These are phyloP conservation scores for Prionailurus bengalensis DNA, from an alignment of 2,113 vertebrate species.

Conservation along the genomic window DNA sequence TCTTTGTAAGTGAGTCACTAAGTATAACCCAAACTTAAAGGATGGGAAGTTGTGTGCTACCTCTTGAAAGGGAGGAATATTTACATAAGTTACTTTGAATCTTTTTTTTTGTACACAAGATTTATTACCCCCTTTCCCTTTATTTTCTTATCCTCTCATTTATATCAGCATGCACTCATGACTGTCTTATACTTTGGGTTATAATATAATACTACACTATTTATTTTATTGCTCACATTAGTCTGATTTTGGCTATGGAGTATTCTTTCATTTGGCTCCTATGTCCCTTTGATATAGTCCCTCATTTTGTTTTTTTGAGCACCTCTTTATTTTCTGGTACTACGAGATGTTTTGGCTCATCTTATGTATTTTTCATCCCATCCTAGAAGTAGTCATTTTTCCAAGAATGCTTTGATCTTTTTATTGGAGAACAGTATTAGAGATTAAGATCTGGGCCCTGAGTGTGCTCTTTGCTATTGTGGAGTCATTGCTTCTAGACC, in stretches of 20 bases:
- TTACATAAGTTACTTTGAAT: slow-evolving; percentile 10
- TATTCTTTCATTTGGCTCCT: not conserved
- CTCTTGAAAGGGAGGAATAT: not conserved
- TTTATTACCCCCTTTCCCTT: not conserved
- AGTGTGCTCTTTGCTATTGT: not conserved
- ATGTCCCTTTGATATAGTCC: not conserved
- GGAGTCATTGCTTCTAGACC: not conserved
- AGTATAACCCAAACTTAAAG: not conserved
- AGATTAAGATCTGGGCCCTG: not conserved
- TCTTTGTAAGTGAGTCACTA: not conserved
- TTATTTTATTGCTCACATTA: not conserved
- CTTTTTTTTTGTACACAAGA: not conserved
- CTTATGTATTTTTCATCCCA: not conserved
- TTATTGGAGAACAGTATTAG: not conserved
- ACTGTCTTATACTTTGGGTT: not conserved
- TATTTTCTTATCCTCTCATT: not conserved
- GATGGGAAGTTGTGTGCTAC: not conserved
- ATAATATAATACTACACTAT: not conserved
- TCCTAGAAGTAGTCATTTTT: not conserved
- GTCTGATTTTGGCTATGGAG: not conserved
- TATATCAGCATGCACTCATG: not conserved
- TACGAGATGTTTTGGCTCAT: not conserved
- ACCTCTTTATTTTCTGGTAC: not conserved
- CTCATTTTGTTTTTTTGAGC: not conserved
- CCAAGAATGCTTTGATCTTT: not conserved